These are phyloP conservation scores for Lethenteron camtschaticum DNA, from an alignment of 2,113 vertebrate species.

Conservation along the genomic window DNA sequence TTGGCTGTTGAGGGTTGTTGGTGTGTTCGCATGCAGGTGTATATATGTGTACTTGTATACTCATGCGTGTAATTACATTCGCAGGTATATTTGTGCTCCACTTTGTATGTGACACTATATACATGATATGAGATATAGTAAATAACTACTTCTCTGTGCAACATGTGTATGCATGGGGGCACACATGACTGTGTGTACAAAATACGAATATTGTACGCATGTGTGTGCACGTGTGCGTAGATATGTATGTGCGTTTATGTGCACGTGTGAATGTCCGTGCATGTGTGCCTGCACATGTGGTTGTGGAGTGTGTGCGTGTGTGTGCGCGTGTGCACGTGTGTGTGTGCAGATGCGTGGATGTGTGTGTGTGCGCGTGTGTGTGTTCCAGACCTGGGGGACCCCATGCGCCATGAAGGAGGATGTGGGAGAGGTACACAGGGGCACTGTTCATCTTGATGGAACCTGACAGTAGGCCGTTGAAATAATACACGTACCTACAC, in stretches of 20 bases:
- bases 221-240: neutral
- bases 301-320: too few species aligned
- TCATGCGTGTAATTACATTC: neutral
- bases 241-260: neutral
- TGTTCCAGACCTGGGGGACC: too few species aligned
- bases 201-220: too few species aligned
- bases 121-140: too few species aligned
- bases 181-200: too few species aligned
- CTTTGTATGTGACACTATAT: too few species aligned
- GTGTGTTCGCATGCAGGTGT: neutral
- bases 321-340: too few species aligned
- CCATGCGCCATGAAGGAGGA: neutral
- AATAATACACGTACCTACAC: conserved; percentile 4
- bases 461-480: neutral
- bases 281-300: neutral
- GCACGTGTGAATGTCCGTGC: neutral
- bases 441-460: conserved; percentile 1
- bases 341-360: too few species aligned
- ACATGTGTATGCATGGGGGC: too few species aligned
- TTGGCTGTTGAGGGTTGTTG: too few species aligned
- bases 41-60: neutral
- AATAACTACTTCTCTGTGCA: too few species aligned
- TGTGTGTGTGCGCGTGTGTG: too few species aligned
- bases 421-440: neutral
- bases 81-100: neutral